Percentiles rank a stretch among this genome's conserved stretches.
These are phyloP conservation scores for Lithophane leautieri DNA, from an alignment of 2,888 invertebrate species.

Conservation along the genomic window DNA sequence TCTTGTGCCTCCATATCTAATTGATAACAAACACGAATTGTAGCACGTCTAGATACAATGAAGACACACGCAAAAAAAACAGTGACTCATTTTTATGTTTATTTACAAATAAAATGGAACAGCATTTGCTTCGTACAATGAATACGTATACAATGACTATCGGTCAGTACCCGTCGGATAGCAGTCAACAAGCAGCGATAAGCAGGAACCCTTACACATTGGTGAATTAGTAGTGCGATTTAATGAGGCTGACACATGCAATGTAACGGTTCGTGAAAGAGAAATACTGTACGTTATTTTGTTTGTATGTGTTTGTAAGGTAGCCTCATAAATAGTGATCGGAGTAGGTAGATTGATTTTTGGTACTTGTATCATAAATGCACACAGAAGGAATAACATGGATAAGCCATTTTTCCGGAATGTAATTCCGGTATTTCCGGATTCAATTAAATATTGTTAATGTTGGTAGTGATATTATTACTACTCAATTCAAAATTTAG, in stretches of 20 bases:
- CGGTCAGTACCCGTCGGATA: constrained; percentile 46
- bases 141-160: constrained; percentile 17
- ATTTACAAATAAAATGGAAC: constrained; percentile 33
- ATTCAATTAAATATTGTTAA: too few relatives aligned
- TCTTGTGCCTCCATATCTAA: background rate
- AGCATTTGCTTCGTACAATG: constrained; percentile 10
- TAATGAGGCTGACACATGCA: constrained; percentile 28
- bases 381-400: too few relatives aligned
- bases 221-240: constrained; percentile 34
- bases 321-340: too few relatives aligned
- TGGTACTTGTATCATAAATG: too few relatives aligned
- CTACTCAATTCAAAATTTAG: too few relatives aligned
- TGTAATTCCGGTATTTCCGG: too few relatives aligned
- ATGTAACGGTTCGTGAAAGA: constrained; percentile 26
- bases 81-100: constrained; percentile 21
- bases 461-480: too few relatives aligned
- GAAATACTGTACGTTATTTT: background rate
- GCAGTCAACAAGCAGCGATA: constrained; percentile 41
- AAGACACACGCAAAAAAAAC: constrained; percentile 4
- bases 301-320: background rate
- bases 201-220: constrained; percentile 35
- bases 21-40: constrained; percentile 15
- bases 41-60: constrained; percentile 16
- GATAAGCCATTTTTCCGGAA: too few relatives aligned
- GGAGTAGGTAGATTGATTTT: too few relatives aligned